Conservation (phyloP, 2,113 vertebrate species). For the Strigops habroptila region DNA sequence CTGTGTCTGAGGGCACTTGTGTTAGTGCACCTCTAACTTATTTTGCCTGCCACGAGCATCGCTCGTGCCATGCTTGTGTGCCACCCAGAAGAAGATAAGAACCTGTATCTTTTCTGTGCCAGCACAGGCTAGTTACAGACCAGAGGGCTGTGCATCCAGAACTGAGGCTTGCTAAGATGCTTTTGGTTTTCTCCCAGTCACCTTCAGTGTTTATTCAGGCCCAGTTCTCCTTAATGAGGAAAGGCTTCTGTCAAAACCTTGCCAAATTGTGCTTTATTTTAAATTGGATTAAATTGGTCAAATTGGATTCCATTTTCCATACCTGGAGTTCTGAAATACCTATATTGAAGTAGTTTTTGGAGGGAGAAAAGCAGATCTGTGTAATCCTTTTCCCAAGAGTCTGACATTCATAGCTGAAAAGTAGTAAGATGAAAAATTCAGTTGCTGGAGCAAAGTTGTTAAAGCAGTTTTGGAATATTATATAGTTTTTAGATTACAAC, state of each 20-base stretch:
- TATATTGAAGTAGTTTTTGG: neutral
- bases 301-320: neutral
- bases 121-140: neutral
- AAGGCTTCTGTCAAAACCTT: neutral
- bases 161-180: accelerated
- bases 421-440: neutral
- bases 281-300: neutral
- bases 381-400: neutral
- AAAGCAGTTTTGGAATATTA: neutral
- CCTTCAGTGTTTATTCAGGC: neutral
- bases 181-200: neutral
- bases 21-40: neutral
- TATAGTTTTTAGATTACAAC: neutral
- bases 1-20: neutral
- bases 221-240: neutral
- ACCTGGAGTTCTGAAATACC: neutral
- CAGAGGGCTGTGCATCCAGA: no score
- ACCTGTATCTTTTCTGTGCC: neutral
- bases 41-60: neutral
- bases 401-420: neutral
- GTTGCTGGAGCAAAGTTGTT: neutral
- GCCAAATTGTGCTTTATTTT: neutral
- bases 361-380: neutral
- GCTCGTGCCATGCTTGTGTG: neutral
- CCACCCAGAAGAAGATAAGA: neutral